A percentile compares a stretch with the other conserved stretches of the same genome.
phyloP scores from a whole-genome alignment of 1,140 invertebrate species.

The Bombyx mandarina region DNA sequence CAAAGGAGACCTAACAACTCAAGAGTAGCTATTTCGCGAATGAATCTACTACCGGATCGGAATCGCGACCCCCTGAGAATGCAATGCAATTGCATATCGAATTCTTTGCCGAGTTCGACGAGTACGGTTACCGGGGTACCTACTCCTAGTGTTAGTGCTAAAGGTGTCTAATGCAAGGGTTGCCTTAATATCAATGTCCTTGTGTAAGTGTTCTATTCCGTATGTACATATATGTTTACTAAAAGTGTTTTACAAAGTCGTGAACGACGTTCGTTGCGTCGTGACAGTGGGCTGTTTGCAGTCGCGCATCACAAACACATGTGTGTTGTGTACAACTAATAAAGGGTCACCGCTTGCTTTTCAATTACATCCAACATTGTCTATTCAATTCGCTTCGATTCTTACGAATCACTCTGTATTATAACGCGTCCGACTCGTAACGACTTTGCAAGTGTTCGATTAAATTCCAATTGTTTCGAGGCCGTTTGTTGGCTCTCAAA shows the following conservation, averaged over 20 bases:
- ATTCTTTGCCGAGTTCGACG: too few relatives aligned
- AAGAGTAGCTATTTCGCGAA: too few relatives aligned
- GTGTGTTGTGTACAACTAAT: constrained; percentile 14
- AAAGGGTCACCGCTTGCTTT: constrained; percentile 23
- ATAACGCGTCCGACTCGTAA: constrained; percentile 14
- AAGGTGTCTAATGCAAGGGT: too few relatives aligned
- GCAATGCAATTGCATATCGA: too few relatives aligned
- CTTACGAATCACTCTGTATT: constrained; percentile 15
- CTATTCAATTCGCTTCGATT: constrained; percentile 21
- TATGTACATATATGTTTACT: constrained; percentile 3
- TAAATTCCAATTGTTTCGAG: constrained; percentile 27
- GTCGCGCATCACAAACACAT: constrained; percentile 49
- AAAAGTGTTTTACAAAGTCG: constrained; percentile 1
- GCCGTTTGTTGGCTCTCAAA: constrained; percentile 17
- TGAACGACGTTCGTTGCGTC: constrained; percentile 5
- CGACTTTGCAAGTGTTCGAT: constrained; percentile 18
- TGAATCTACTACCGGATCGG: too few relatives aligned
- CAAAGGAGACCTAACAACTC: too few relatives aligned
- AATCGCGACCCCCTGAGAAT: too few relatives aligned
- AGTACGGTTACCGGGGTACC: too few relatives aligned
- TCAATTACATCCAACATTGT: constrained; percentile 28
- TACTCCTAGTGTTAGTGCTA: too few relatives aligned
- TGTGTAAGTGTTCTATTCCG: neutral
- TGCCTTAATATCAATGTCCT: neutral
- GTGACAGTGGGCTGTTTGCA: constrained; percentile 41